phyloP scores from a whole-genome alignment of 2,888 invertebrate species.

The Cerastis leucographa region DNA sequence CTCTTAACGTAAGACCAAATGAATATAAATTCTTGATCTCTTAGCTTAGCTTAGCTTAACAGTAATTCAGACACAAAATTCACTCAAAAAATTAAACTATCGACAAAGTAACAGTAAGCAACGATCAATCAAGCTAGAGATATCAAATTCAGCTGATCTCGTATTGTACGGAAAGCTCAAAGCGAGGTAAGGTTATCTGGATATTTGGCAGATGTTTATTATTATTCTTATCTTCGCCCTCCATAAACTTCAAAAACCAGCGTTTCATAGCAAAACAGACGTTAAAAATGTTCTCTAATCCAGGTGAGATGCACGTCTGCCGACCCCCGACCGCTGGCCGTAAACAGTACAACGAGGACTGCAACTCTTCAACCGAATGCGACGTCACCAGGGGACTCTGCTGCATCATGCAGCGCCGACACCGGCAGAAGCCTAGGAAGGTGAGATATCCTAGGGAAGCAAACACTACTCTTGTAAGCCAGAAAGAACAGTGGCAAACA shows the following conservation, averaged over 20 bases:
- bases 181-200: too few relatives aligned
- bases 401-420: conserved; percentile 96
- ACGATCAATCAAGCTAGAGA: neutral
- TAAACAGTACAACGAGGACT: conserved; percentile 96
- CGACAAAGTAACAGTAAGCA: neutral
- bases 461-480: too few relatives aligned
- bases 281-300: neutral
- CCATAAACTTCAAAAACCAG: neutral
- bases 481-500: too few relatives aligned
- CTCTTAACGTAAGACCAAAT: neutral
- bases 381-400: conserved; percentile 96
- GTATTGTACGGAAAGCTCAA: too few relatives aligned
- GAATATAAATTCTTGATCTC: neutral
- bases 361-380: conserved; percentile 95
- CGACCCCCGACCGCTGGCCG: conserved; percentile 94
- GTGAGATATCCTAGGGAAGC: conserved; percentile 81
- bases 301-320: conserved; percentile 93
- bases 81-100: neutral
- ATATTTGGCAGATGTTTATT: neutral
- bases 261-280: too few relatives aligned
- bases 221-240: neutral
- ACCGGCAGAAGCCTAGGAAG: conserved; percentile 96
- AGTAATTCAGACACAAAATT: neutral
- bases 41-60: neutral
- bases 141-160: too few relatives aligned